These are phyloP conservation scores for Semicossyphus pulcher DNA, from an alignment of 2,113 vertebrate genomes.

Conservation along the genomic window DNA sequence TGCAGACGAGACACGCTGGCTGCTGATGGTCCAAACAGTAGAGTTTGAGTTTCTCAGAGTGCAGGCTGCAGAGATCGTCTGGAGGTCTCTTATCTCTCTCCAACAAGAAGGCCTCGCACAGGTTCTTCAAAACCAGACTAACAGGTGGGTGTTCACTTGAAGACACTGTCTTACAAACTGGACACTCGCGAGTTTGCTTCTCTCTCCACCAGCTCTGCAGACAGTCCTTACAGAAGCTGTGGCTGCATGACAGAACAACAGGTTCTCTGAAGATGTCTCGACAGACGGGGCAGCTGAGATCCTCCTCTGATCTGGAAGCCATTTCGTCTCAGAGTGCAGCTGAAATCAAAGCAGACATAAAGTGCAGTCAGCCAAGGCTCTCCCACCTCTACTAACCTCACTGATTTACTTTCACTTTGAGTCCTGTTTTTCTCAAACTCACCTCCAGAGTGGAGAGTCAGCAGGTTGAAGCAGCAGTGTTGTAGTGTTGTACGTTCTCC, in stretches of 20 bases:
- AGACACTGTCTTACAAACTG: not conserved
- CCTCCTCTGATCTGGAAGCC: not conserved
- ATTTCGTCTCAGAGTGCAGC: not conserved
- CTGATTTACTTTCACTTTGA: no score
- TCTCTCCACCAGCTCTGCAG: constrained; percentile 1
- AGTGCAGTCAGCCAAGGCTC: not conserved
- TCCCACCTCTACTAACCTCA: not conserved
- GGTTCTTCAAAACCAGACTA: not conserved
- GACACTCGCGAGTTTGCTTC: not conserved
- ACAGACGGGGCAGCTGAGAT: not conserved
- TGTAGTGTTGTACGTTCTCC: not conserved
- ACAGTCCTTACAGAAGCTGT: constrained; percentile 11
- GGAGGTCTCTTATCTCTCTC: not conserved
- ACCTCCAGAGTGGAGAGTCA: not conserved
- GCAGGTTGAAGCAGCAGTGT: not conserved
- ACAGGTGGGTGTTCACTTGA: not conserved
- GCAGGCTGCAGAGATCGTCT: constrained; percentile 1
- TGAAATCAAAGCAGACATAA: not conserved
- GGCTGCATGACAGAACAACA: not conserved
- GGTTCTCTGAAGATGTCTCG: not conserved
- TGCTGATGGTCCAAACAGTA: constrained; percentile 3
- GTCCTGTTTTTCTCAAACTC: not conserved
- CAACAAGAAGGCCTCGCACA: not conserved
- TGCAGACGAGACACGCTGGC: not conserved
- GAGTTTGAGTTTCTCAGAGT: constrained; percentile 8